A percentile compares a stretch with the other conserved stretches of the same genome.
Conservation (phyloP, 2,888 invertebrate genomes). For the Phengaris arion region DNA sequence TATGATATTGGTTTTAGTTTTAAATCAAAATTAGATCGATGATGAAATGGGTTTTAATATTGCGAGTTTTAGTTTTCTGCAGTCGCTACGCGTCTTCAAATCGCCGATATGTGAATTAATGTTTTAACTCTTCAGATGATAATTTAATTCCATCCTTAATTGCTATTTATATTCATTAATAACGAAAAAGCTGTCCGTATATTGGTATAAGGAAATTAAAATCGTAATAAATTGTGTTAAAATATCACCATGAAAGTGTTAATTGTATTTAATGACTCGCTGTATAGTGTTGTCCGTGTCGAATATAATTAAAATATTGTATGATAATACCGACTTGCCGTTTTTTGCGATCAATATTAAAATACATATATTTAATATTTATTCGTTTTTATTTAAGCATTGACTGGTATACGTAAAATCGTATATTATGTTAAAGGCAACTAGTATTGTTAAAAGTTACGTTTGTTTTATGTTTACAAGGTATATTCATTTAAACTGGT, state of each 20-base stretch:
- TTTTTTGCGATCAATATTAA: background rate
- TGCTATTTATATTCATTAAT: constrained; percentile 32
- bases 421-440: too few species aligned
- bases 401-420: background rate
- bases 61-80: background rate
- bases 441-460: too few species aligned
- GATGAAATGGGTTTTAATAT: too few species aligned
- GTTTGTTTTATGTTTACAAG: too few species aligned
- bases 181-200: constrained; percentile 31
- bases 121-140: constrained; percentile 42
- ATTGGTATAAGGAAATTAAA: constrained; percentile 33
- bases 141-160: constrained; percentile 30
- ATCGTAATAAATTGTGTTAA: constrained; percentile 29
- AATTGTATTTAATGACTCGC: constrained; percentile 29
- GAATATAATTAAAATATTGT: constrained; percentile 19
- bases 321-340: background rate
- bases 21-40: too few species aligned
- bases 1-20: too few species aligned
- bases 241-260: constrained; percentile 30
- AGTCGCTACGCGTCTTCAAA: constrained; percentile 26
- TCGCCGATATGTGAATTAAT: constrained; percentile 64
- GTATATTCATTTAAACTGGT: too few species aligned
- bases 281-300: constrained; percentile 21
- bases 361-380: background rate
- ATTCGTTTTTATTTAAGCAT: background rate